A percentile compares a stretch with the other conserved stretches of the same genome.
These are phyloP conservation scores for Ctenicera cuprea DNA, from an alignment of 2,888 invertebrate genomes.

Conservation along the genomic window DNA sequence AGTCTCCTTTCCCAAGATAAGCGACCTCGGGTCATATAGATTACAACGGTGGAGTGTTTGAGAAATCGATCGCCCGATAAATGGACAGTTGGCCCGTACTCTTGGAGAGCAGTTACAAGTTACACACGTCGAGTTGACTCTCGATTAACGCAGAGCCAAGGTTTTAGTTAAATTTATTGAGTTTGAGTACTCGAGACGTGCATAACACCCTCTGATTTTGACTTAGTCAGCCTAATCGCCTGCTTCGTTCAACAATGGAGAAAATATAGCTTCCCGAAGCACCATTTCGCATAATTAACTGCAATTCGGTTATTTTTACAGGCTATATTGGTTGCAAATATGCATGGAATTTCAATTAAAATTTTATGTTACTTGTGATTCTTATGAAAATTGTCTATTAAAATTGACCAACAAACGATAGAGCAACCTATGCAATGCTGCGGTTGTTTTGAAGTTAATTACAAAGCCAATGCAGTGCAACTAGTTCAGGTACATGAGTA, in stretches of 20 bases:
- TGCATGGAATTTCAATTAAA: too few relatives aligned
- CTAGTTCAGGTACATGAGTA: too few relatives aligned
- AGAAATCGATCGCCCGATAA: slow-evolving; percentile 34
- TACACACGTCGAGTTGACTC: slow-evolving; percentile 28
- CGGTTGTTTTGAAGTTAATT: too few relatives aligned
- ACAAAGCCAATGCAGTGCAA: too few relatives aligned
- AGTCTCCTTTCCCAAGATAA: background rate
- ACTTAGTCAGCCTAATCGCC: slow-evolving; percentile 1
- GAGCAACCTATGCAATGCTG: too few relatives aligned
- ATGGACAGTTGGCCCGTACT: slow-evolving; percentile 32
- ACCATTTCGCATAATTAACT: background rate
- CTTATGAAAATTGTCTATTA: too few relatives aligned
- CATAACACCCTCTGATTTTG: slow-evolving; percentile 6
- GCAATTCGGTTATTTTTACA: background rate
- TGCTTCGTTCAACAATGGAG: background rate
- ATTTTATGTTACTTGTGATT: too few relatives aligned
- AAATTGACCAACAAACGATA: too few relatives aligned
- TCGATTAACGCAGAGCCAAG: slow-evolving; percentile 16
- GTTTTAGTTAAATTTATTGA: slow-evolving; percentile 14
- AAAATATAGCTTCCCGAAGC: background rate
- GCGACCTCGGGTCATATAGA: slow-evolving; percentile 14
- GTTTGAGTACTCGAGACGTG: slow-evolving; percentile 12
- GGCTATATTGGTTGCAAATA: too few relatives aligned
- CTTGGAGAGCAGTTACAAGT: slow-evolving; percentile 16
- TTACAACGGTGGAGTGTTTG: slow-evolving; percentile 13